A percentile compares a stretch with the other conserved stretches of the same genome.
Conservation (phyloP, 2,113 vertebrate species). For the Mesitornis unicolor region DNA sequence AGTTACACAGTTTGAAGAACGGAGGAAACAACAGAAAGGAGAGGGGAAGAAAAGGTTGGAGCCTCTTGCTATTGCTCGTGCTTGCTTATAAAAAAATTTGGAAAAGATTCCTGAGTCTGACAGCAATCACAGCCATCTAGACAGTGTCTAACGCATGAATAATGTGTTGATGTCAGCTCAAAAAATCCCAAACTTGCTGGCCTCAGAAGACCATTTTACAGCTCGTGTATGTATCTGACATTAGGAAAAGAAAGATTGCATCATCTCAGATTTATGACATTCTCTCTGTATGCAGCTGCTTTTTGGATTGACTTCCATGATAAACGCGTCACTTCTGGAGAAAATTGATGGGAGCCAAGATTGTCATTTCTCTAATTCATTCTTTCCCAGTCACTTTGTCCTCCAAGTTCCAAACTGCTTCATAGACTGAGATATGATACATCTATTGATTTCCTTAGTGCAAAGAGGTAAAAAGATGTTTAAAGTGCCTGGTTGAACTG, state of each 20-base stretch:
- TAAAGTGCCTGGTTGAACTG: not conserved
- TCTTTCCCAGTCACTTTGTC: not conserved
- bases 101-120: not conserved
- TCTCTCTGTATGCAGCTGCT: not conserved
- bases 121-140: not conserved
- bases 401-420: not conserved
- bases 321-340: not conserved
- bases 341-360: not conserved
- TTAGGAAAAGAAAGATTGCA: not conserved
- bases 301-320: slow-evolving; percentile 7
- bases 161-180: not conserved
- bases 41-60: not conserved
- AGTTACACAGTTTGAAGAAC: not conserved
- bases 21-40: not conserved
- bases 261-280: not conserved
- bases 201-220: not conserved
- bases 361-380: not conserved
- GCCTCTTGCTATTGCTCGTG: not conserved
- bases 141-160: not conserved
- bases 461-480: not conserved
- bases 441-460: not conserved
- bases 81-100: not conserved
- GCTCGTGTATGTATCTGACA: not conserved
- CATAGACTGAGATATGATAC: not conserved
- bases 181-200: not conserved